Conservation (phyloP, 2,113 vertebrate species). For the Erpornis zantholeuca region DNA sequence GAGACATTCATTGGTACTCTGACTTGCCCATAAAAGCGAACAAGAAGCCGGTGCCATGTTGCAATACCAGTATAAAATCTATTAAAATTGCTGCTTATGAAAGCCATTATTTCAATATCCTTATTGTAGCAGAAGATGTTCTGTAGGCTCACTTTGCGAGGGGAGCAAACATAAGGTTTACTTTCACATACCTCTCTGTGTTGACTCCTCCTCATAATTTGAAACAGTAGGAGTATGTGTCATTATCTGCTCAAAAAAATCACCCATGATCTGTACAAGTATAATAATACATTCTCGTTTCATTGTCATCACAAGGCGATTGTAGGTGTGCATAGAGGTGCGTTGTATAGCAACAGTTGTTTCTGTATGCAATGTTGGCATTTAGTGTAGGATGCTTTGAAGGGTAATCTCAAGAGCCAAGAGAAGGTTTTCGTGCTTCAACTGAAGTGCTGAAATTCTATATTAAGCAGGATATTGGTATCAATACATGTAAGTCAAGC, state of each 20-base stretch:
- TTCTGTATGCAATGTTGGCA: background rate
- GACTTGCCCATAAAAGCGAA: background rate
- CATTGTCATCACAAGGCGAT: constrained; percentile 43
- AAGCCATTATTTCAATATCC: background rate
- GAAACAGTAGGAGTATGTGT: constrained; percentile 65
- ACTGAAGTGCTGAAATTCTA: background rate
- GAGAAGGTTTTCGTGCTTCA: background rate
- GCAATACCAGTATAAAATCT: background rate
- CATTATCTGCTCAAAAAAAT: constrained; percentile 49
- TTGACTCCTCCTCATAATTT: constrained; percentile 53
- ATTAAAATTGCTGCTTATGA: background rate
- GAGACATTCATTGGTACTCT: background rate
- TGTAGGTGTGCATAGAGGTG: constrained; percentile 53
- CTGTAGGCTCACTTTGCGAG: background rate
- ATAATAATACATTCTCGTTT: constrained; percentile 53
- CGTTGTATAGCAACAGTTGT: constrained; percentile 34
- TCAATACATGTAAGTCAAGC: background rate
- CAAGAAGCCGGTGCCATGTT: background rate
- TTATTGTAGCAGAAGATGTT: background rate
- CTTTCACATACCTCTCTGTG: constrained; percentile 11
- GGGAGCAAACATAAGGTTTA: constrained; percentile 45
- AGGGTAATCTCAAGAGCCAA: background rate
- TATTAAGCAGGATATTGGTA: background rate
- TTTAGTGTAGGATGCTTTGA: constrained; percentile 5
- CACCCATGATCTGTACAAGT: constrained; percentile 33